Base-by-base conservation (phyloP, 2,888 invertebrate genomes). In the Seladonia tumulorum region DNA sequence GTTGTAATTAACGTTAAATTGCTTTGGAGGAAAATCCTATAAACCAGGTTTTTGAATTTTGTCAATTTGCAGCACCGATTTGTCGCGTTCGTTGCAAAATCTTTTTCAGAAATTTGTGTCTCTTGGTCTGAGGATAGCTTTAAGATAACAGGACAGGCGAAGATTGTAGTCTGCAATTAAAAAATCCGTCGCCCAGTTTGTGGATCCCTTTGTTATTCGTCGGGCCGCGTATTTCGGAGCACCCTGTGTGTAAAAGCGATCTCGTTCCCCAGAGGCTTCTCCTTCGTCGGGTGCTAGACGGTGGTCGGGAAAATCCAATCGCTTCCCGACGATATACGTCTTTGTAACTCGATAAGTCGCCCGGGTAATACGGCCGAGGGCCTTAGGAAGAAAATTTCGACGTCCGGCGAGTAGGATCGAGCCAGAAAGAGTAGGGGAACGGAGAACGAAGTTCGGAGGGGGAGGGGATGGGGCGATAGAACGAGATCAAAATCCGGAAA, bases 281-380 rank as follows among this genome's bases (percentile, higher is more conserved):
- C 75, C 83, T 84, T 81, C 83, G 86, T 86, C 80, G 88, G 85
- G 88, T 85, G 88, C 85, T 88, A 85, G 92, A 89, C 88, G 89
- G 85, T 85, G 91, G 91, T 89, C 83, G 85, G 88, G 89, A 91
- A 93, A 93, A 93, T 93, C 90, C 93, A 92, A 92, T 93, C 91
- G 92, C 90, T 91, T 91, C 87, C 88, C 89, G 83, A 86, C 92
- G 90, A 91, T 91, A 91, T 90, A 91, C 91, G 91, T 91, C 90
- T 90, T 89, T 92, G 91, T 92, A 92, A 92, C 92, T 92, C 90
- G 90, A 92, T 92, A 92, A 92, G 91, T 91, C 91, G 89, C 82
- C 66, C 84, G 86, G 68, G 87, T 89, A 90, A 88, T 85, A 84
- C 79, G 85, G 72, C 39, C 75, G 70, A 39, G 77, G 29, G 25